Evolutionary conservation across 2,113 vertebrate genomes (phyloP).

Genomic region (Lophura nycthemera): DNA sequence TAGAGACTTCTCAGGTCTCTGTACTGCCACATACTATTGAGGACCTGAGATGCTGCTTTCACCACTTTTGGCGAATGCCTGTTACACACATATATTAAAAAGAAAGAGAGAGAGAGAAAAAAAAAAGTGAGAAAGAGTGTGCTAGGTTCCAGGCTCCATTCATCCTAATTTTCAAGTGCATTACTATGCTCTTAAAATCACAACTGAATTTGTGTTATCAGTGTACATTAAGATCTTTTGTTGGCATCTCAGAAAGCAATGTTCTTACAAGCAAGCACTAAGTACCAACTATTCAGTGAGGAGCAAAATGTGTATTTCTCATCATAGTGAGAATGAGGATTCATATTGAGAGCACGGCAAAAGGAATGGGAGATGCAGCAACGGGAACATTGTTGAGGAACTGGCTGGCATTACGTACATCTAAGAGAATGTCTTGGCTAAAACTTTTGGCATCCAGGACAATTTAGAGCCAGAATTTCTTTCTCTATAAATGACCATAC

Average conservation of each 20-base stretch:
- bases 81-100: slow-evolving; percentile 59
- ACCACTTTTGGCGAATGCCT: slow-evolving; percentile 99
- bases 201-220: not conserved
- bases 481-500: not conserved
- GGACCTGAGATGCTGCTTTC: slow-evolving; percentile 99
- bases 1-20: slow-evolving; percentile 98
- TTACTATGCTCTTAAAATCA: not conserved
- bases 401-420: not conserved
- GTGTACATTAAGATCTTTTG: not conserved
- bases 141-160: not conserved
- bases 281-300: not conserved
- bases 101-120: slow-evolving; percentile 50
- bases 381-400: not conserved
- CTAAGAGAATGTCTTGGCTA: not conserved
- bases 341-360: not conserved
- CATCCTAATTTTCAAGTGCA: not conserved
- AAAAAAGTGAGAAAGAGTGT: slow-evolving; percentile 28
- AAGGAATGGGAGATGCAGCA: not conserved
- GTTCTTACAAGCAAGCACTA: not conserved
- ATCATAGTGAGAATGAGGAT: not conserved
- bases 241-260: not conserved
- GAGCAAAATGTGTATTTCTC: not conserved
- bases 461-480: not conserved
- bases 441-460: not conserved
- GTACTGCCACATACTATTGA: slow-evolving; percentile 99